These are phyloP conservation scores for Trachops cirrhosus DNA, from an alignment of 2,797 vertebrate genomes.

Conservation along the genomic window DNA sequence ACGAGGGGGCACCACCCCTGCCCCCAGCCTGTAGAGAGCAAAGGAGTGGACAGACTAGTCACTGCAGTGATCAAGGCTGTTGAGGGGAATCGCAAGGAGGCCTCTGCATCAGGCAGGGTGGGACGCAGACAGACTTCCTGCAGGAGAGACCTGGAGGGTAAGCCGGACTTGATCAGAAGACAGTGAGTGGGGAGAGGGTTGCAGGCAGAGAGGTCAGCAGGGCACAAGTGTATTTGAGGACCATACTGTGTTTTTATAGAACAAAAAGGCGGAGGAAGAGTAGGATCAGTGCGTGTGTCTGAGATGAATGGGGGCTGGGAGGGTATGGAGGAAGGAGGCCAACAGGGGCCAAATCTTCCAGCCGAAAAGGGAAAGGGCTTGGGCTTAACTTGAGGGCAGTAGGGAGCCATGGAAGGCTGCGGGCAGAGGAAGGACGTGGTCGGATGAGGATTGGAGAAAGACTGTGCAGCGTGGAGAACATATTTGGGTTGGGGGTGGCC, in stretches of 20 bases:
- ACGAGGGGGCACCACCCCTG: too few species aligned
- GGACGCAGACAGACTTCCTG: not conserved
- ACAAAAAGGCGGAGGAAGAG: too few species aligned
- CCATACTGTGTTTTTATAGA: rapidly evolving
- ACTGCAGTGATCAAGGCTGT: not conserved
- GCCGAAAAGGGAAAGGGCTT: not conserved
- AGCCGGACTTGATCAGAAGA: not conserved
- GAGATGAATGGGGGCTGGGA: not conserved
- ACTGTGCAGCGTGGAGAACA: rapidly evolving
- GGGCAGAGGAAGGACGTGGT: not conserved
- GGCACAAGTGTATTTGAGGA: not conserved
- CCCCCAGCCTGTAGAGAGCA: not conserved
- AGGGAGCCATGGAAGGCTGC: not conserved
- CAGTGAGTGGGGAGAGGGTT: not conserved
- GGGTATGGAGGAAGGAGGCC: not conserved
- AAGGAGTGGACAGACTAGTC: not conserved
- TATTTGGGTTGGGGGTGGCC: not conserved
- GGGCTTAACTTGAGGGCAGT: not conserved
- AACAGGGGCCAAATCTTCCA: not conserved
- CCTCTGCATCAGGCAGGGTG: rapidly evolving
- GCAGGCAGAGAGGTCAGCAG: not conserved
- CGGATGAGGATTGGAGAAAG: not conserved
- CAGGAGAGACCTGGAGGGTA: not conserved
- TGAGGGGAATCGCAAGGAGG: not conserved
- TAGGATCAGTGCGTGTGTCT: not conserved